Percentiles rank a stretch among this genome's conserved stretches.
Evolutionary conservation across 2,888 invertebrate species (phyloP).

Genomic region (Rotaria socialis): DNA sequence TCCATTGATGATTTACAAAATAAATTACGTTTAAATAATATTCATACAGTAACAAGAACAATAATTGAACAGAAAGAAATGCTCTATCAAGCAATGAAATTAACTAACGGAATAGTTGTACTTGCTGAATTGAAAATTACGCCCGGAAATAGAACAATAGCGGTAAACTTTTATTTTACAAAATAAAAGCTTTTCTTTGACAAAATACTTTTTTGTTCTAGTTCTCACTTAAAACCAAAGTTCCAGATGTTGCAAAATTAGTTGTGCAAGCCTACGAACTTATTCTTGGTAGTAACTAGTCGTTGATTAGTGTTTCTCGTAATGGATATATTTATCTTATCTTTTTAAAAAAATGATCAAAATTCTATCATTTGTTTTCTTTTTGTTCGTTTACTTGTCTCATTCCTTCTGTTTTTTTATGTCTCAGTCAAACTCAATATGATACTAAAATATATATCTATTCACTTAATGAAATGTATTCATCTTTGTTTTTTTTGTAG

Average conservation of each 20-base stretch:
- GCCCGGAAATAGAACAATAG: slow-evolving; percentile 84
- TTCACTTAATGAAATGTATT: not conserved
- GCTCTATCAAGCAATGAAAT: slow-evolving; percentile 91
- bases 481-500: not conserved
- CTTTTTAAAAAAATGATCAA: slow-evolving; percentile 5
- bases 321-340: not conserved
- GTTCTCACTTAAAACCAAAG: slow-evolving; percentile 44
- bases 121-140: slow-evolving; percentile 89
- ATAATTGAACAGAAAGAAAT: slow-evolving; percentile 98
- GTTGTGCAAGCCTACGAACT: slow-evolving; percentile 45
- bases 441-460: slow-evolving; percentile 3
- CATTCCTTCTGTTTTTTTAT: not conserved
- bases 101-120: slow-evolving; percentile 95
- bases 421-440: slow-evolving; percentile 10
- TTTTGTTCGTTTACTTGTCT: not conserved
- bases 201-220: not conserved
- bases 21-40: slow-evolving; percentile 82
- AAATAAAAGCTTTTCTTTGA: not conserved
- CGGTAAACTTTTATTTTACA: slow-evolving; percentile 65
- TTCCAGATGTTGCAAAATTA: slow-evolving; percentile 40
- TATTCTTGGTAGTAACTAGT: slow-evolving; percentile 32
- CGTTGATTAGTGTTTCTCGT: not conserved
- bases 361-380: not conserved
- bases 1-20: slow-evolving; percentile 42
- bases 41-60: slow-evolving; percentile 94